Evolutionary conservation across 2,888 invertebrate species (phyloP), one percentile per base, ranked within the genome.

Genomic region (Timema cristinae): DNA sequence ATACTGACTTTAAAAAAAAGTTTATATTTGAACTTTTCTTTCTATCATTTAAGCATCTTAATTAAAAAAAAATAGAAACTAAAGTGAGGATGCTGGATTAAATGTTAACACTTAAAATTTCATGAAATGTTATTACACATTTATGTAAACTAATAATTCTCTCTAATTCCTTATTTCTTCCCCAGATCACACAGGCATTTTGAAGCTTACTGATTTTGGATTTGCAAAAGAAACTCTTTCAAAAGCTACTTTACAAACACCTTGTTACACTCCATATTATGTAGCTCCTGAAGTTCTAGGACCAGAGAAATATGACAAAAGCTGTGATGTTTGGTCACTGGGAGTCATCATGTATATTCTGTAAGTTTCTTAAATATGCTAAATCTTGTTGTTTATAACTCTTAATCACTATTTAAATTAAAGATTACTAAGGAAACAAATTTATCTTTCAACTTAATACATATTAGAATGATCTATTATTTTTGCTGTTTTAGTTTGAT

Each of bases 321-420:
- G 97, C 77, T 99, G 99, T 85, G 99, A 99, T 86, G 92, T 99
- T 80, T 99, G 99, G 98, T 97, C 98, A 0, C 84, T 99, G 73
- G 98, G 98, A 47, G 98, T 99, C 50, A 98, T 99, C 75, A 98
- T 98, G 96, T 99, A 99, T 82, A 99, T 99, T 79, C 84, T 99
- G 86, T 91, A 84, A 89, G 91, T 86, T 76, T 68, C 76, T 68
- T 52, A 50, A 32, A 15, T 4, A 50, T 67, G 5, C 9, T 50
- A 8, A 49, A 66, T 6, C n/a, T n/a, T n/a, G 54, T 32, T 32
- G 1, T 32, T 32, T 32, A 32, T 32, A 32, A 32, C 32, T 32
- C 32, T 32, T 32, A 50, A 13, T 63, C 13, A 61, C 13, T 47
- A 48, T 7, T 51, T 52, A 69, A 63, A 72, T 48, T 52, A 5